These are phyloP conservation scores for Seira sanloemensis DNA, from an alignment of 2,888 invertebrate genomes.

Conservation along the genomic window DNA sequence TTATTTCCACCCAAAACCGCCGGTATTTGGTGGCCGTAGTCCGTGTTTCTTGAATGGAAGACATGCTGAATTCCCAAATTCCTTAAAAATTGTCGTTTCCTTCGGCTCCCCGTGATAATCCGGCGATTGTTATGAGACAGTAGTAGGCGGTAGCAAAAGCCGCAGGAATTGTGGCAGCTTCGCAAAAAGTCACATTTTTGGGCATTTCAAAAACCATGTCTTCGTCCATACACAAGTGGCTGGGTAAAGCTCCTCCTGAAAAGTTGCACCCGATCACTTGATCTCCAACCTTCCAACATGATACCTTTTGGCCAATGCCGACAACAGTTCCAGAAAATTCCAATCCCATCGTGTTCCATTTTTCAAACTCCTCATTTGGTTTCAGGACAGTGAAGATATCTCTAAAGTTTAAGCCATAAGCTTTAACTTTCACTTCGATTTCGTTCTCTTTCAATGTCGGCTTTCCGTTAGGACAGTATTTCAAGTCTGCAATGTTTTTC, in stretches of 20 bases:
- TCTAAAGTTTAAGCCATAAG: conserved; percentile 61
- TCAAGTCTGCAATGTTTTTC: conserved; percentile 52
- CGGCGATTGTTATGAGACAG: conserved; percentile 50
- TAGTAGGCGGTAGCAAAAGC: conserved; percentile 62
- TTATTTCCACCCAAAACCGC: conserved; percentile 30
- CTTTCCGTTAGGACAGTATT: conserved; percentile 44
- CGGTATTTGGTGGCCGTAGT: conserved; percentile 37
- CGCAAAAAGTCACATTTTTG: conserved; percentile 36
- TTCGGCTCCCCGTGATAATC: conserved; percentile 16
- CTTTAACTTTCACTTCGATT: conserved; percentile 59
- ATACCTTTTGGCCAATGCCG: conserved; percentile 43
- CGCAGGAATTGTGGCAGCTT: conserved; percentile 62
- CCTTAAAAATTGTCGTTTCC: conserved; percentile 21
- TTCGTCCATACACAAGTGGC: conserved; percentile 52
- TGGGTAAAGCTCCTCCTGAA: conserved; percentile 51
- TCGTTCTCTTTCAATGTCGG: conserved; percentile 23
- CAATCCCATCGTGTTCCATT: conserved; percentile 50
- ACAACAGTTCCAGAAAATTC: conserved; percentile 60
- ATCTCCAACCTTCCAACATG: conserved; percentile 56
- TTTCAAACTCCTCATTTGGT: conserved; percentile 59
- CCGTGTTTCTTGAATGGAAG: conserved; percentile 43
- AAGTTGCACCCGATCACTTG: conserved; percentile 55
- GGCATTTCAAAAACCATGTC: conserved; percentile 49
- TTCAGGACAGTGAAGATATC: conserved; percentile 63
- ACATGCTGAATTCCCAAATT: conserved; percentile 34